Conservation (phyloP, 2,888 invertebrate species). For the Diadromus collaris region DNA sequence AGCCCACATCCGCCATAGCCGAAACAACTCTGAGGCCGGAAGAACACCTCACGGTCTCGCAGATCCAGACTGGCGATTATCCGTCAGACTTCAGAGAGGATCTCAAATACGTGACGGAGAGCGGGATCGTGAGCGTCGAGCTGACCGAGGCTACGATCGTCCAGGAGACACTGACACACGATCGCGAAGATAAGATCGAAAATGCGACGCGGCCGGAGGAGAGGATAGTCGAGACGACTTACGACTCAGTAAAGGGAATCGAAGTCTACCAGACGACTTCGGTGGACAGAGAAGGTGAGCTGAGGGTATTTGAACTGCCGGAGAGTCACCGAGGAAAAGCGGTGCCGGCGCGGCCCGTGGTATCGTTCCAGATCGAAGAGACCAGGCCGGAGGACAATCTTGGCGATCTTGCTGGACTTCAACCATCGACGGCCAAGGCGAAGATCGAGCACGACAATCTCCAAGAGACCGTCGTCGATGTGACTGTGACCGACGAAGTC, state of each 20-base stretch:
- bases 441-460: conserved; percentile 78
- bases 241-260: conserved; percentile 84
- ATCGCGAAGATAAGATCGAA: conserved; percentile 83
- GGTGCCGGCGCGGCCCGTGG: conserved; percentile 80
- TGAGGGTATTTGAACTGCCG: conserved; percentile 81
- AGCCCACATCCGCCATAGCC: conserved; percentile 82
- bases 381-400: conserved; percentile 79
- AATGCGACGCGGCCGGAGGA: conserved; percentile 76
- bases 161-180: conserved; percentile 83
- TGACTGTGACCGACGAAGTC: conserved; percentile 82
- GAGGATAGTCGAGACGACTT: conserved; percentile 80
- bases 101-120: conserved; percentile 82
- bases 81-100: conserved; percentile 81
- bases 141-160: conserved; percentile 85
- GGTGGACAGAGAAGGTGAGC: conserved; percentile 85
- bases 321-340: conserved; percentile 81
- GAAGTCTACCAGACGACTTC: conserved; percentile 84
- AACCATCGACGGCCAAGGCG: conserved; percentile 79
- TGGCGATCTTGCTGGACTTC: conserved; percentile 79
- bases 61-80: conserved; percentile 83
- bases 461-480: conserved; percentile 81
- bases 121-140: conserved; percentile 81
- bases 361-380: conserved; percentile 81
- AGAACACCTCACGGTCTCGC: conserved; percentile 84
- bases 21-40: conserved; percentile 82